Evolutionary conservation across 1,140 invertebrate species (phyloP), one percentile per base, ranked within the genome.

Genomic region (Drosophila trapezifrons): DNA sequence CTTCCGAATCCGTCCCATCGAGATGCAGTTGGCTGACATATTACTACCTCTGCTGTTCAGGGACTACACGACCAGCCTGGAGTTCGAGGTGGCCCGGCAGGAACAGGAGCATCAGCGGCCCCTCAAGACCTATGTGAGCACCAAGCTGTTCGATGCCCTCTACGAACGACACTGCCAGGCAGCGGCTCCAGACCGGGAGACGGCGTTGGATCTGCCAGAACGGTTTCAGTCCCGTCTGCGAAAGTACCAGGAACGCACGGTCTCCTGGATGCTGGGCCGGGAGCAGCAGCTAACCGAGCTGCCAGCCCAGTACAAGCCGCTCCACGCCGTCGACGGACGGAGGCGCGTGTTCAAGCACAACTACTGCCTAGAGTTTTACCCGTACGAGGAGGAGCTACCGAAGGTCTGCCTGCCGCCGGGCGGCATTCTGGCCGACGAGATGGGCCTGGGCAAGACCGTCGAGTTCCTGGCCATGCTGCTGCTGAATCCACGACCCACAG

Each of bases 381-480:
- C 51, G 10, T 66, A 47, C n/a, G 57, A 71, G 6, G 65, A 59
- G 4, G 5, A 42, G 37, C 9, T 80, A 2, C 84, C 76, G 0
- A 51, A 15, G 13, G 29, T 83, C 0, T 4, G 62, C 2, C 42
- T 92, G 27, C 92, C 93, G 38, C 93, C 93, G n/a, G 96, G 96
- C 55, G 96, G 96, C 7, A 96, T 97, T 58, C 91, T 97, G 47
- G 96, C 96, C 17, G 96, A 97, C 92, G 96, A 97, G 92, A 97
- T 97, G 96, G 96, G 96, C 10, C 90, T 97, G 17, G 96, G 96
- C 2, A 97, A 97, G 93, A 97, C 96, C 0, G 94, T 97, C 5
- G 96, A 97, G 92, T 94, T 97, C 20, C 81, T 97, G 12, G 94
- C 95, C 15, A 94, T 95, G 59, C 93, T 97, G 74, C 84, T 97